Evolutionary conservation across 2,797 vertebrate genomes (phyloP).

Genomic region (Coranthus polyacanthus): DNA sequence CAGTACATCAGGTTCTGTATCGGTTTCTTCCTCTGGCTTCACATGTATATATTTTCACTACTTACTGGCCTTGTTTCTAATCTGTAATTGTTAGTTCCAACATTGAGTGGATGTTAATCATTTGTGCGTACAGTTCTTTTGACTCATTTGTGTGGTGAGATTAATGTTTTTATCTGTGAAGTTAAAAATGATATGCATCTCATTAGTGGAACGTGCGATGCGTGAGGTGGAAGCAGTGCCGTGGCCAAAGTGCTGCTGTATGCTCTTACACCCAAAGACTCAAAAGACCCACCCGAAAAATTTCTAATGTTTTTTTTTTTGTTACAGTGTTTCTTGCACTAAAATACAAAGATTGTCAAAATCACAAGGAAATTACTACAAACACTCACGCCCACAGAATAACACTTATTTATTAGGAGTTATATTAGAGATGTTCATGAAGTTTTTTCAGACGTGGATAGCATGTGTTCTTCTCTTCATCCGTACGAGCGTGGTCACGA

Average conservation of each 20-base stretch:
- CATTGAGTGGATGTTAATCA: not conserved
- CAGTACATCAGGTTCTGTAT: not conserved
- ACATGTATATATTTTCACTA: no score
- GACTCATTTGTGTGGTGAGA: not conserved
- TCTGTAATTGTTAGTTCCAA: not conserved
- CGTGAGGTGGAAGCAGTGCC: not conserved
- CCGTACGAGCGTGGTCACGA: not conserved
- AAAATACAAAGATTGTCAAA: no score
- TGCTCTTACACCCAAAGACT: not conserved
- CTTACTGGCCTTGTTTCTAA: not conserved
- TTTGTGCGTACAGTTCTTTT: not conserved
- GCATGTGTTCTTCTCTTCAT: not conserved
- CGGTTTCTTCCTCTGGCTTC: not conserved
- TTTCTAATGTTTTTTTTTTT: constrained; percentile 17
- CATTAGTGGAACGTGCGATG: not conserved
- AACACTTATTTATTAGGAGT: no score
- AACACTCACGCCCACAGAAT: no score
- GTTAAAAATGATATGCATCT: constrained; percentile 8
- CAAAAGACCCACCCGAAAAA: no score
- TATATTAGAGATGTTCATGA: no score
- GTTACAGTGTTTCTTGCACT: not conserved
- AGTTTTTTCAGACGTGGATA: not conserved
- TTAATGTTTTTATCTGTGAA: constrained; percentile 20
- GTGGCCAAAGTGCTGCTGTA: not conserved
- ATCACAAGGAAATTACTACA: no score